These are phyloP conservation scores for Acromyrmex echinatior DNA, from an alignment of 1,140 invertebrate species.

Conservation along the genomic window DNA sequence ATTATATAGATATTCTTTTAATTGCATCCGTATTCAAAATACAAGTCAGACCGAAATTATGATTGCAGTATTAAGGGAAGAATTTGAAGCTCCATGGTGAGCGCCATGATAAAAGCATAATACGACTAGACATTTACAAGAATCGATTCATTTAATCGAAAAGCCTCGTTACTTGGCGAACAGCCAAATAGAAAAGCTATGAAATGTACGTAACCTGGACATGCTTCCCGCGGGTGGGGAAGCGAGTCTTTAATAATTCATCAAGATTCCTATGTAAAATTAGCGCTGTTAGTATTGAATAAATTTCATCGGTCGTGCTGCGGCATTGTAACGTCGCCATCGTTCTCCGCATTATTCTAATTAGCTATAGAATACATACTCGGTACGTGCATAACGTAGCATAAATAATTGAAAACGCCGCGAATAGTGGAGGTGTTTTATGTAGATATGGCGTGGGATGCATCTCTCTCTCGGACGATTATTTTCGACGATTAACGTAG, in stretches of 20 bases:
- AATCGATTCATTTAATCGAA: slow-evolving; percentile 54
- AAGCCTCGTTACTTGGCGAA: slow-evolving; percentile 35
- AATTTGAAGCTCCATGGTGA: background rate
- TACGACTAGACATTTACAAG: slow-evolving; percentile 27
- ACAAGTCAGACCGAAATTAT: background rate
- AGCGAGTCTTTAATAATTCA: slow-evolving; percentile 60
- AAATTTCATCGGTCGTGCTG: slow-evolving; percentile 35
- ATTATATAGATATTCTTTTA: background rate
- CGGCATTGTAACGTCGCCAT: slow-evolving; percentile 55
- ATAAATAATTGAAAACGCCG: slow-evolving; percentile 62
- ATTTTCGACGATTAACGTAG: slow-evolving; percentile 52
- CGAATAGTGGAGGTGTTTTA: slow-evolving; percentile 30
- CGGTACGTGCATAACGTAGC: slow-evolving; percentile 53
- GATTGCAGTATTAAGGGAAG: background rate
- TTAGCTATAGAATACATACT: slow-evolving; percentile 55
- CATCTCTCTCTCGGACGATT: slow-evolving; percentile 3
- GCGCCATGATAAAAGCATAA: background rate
- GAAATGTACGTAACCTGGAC: slow-evolving; percentile 53
- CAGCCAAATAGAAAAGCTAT: slow-evolving; percentile 63
- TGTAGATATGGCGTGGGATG: slow-evolving; percentile 30
- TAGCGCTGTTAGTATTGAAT: slow-evolving; percentile 63
- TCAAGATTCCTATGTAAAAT: slow-evolving; percentile 61
- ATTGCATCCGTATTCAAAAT: background rate
- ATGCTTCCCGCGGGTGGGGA: background rate
- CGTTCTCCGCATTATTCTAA: slow-evolving; percentile 59